phyloP scores from a whole-genome alignment of 2,113 vertebrate genomes.

The Austrofundulus limnaeus region DNA sequence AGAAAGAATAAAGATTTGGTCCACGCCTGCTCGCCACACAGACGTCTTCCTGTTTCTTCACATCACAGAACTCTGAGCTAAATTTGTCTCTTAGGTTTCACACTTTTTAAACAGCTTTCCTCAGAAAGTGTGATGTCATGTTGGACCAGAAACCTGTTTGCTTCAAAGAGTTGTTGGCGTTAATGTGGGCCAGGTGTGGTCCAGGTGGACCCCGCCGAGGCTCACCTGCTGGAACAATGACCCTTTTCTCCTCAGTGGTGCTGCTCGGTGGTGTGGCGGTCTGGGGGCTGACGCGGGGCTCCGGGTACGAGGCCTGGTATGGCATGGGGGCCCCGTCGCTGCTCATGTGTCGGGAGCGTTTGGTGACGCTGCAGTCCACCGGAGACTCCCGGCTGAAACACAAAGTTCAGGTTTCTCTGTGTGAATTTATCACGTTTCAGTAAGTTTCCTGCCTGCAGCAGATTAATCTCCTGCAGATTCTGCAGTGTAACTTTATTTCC shows the following conservation, averaged over 20 bases:
- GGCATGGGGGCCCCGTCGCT: conserved; percentile 70
- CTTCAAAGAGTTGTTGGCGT: not conserved
- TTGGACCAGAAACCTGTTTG: not conserved
- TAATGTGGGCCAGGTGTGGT: conserved; percentile 7
- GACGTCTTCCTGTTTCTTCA: conserved; percentile 2
- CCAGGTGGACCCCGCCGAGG: not conserved
- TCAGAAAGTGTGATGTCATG: not conserved
- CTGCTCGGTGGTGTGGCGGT: conserved; percentile 62
- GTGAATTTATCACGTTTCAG: not conserved
- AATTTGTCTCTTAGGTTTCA: conserved; percentile 2
- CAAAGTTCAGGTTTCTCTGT: not conserved
- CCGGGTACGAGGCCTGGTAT: conserved; percentile 77
- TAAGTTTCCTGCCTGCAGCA: not conserved
- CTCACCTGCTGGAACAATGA: conserved; percentile 86
- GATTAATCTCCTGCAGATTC: conserved; percentile 5
- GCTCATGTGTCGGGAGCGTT: conserved; percentile 77
- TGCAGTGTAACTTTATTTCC: conserved; percentile 1
- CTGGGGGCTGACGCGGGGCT: conserved; percentile 76
- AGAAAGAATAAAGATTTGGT: conserved; percentile 1
- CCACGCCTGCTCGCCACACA: not conserved
- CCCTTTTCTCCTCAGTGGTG: conserved; percentile 83
- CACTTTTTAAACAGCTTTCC: not conserved
- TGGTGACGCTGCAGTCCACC: conserved; percentile 79
- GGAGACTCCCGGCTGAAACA: conserved; percentile 75
- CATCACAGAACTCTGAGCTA: conserved; percentile 9